Evolutionary conservation across 2,888 invertebrate species (phyloP).

Genomic region (Drepana falcataria): DNA sequence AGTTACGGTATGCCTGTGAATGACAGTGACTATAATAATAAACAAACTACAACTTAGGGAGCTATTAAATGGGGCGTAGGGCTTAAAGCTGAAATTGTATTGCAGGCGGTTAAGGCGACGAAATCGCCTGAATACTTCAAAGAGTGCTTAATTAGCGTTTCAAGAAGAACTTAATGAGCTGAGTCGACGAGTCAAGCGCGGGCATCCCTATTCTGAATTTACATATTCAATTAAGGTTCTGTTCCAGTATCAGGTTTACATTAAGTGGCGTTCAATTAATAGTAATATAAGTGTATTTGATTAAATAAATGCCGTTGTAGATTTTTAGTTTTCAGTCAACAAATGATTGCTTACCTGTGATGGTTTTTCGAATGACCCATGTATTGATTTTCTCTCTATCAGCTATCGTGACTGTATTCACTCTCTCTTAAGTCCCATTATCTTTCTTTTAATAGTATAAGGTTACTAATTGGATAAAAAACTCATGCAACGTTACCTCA

Average conservation of each 20-base stretch:
- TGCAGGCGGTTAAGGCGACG: constrained; percentile 37
- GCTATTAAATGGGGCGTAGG: constrained; percentile 34
- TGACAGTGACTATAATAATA: constrained; percentile 18
- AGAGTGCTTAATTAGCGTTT: constrained; percentile 59
- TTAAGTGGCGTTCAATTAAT: constrained; percentile 2
- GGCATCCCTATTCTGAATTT: constrained; percentile 27
- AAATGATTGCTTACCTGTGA: too few species aligned
- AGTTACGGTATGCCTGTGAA: constrained; percentile 15
- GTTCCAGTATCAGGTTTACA: constrained; percentile 3
- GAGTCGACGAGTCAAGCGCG: constrained; percentile 31
- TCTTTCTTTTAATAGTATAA: too few species aligned
- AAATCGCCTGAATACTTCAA: constrained; percentile 62
- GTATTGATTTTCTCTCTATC: too few species aligned
- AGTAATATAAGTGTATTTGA: background rate
- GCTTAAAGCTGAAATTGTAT: constrained; percentile 44
- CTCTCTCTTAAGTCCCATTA: too few species aligned
- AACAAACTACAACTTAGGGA: background rate
- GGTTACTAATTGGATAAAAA: too few species aligned
- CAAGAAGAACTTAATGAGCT: constrained; percentile 60
- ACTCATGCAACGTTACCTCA: too few species aligned
- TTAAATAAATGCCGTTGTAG: background rate
- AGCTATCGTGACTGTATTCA: too few species aligned
- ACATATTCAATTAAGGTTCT: constrained; percentile 26
- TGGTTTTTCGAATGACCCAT: too few species aligned
- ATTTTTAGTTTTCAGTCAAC: too few species aligned